phyloP scores from a whole-genome alignment of 2,888 invertebrate genomes.

The Aleiodes leptofemur region DNA sequence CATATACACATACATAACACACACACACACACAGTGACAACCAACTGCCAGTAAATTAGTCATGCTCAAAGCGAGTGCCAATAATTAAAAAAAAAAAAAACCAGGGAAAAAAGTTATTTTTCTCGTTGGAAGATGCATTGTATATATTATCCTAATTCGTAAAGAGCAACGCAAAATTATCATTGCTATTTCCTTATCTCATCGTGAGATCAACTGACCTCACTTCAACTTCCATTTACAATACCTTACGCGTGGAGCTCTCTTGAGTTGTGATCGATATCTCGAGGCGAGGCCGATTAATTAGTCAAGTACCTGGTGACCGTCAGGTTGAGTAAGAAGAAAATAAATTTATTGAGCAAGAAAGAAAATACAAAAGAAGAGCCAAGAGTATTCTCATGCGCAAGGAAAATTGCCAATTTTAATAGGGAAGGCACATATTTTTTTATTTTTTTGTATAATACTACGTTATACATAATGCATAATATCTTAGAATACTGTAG shows the following conservation, averaged over 20 bases:
- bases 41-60: conserved; percentile 24
- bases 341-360: background rate
- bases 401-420: too few relatives aligned
- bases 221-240: conserved; percentile 11
- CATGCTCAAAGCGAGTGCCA: conserved; percentile 7
- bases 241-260: background rate
- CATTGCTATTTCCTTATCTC: conserved; percentile 45
- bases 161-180: conserved; percentile 49
- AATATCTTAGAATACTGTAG: too few relatives aligned
- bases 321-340: conserved; percentile 7
- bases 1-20: conserved; percentile 10
- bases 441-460: too few relatives aligned
- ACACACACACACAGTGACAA: conserved; percentile 2
- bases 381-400: too few relatives aligned
- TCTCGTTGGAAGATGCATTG: conserved; percentile 8
- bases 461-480: too few relatives aligned
- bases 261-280: conserved; percentile 50
- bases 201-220: conserved; percentile 16
- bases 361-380: too few relatives aligned
- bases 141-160: conserved; percentile 29
- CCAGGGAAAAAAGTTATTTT: background rate
- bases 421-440: too few relatives aligned
- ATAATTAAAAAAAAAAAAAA: background rate
- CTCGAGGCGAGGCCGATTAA: conserved; percentile 52
- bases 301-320: conserved; percentile 50